Conservation (phyloP, 2,888 invertebrate genomes). For the Oxyscelio sp. region DNA sequence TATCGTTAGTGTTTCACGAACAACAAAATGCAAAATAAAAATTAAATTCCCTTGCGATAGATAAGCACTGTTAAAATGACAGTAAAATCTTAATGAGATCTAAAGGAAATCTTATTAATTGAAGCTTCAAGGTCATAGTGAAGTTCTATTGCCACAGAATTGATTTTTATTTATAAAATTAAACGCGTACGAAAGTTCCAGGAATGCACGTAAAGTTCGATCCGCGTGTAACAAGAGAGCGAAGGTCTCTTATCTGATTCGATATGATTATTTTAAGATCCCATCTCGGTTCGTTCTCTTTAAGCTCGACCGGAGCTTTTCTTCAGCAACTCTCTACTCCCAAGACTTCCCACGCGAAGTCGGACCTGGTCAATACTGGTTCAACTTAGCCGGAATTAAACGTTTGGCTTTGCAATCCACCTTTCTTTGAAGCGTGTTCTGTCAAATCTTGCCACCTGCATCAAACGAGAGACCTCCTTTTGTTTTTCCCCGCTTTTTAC, state of each 20-base stretch:
- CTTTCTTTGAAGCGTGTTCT: conserved; percentile 51
- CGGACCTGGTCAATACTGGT: conserved; percentile 68
- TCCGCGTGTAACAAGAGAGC: neutral
- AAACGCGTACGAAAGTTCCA: neutral
- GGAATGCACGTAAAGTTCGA: neutral
- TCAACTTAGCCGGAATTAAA: conserved; percentile 70
- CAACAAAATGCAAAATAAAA: too few species aligned
- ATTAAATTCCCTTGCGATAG: too few species aligned
- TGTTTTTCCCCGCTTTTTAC: conserved; percentile 12
- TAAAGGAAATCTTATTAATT: too few species aligned
- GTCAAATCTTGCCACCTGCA: conserved; percentile 70
- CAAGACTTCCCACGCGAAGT: conserved; percentile 34
- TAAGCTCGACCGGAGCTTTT: conserved; percentile 56
- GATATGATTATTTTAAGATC: conserved; percentile 51
- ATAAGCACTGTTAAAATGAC: too few species aligned
- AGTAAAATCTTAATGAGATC: too few species aligned
- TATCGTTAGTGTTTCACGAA: too few species aligned
- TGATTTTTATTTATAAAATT: conserved; percentile 32
- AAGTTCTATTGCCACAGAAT: too few species aligned
- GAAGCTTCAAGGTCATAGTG: too few species aligned
- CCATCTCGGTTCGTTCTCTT: conserved; percentile 55
- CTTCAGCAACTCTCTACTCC: conserved; percentile 33
- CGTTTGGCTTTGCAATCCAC: conserved; percentile 62
- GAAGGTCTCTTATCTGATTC: conserved; percentile 19
- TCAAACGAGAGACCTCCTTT: conserved; percentile 57